These are phyloP conservation scores for Stenchaetothrips biformis DNA, from an alignment of 2,888 invertebrate genomes.

Conservation along the genomic window DNA sequence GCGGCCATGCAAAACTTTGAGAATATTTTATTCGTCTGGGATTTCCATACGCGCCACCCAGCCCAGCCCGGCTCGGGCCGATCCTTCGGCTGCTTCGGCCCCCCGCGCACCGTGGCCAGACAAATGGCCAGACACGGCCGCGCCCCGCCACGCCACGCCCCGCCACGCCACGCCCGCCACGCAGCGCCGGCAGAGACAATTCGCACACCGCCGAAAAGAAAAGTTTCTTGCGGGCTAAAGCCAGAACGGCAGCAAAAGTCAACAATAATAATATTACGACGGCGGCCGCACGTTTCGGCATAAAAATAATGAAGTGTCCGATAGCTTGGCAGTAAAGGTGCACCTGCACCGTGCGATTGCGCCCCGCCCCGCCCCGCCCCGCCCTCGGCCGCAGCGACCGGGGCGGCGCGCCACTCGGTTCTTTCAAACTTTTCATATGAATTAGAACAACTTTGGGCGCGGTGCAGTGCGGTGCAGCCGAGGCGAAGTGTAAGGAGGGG, in stretches of 20 bases:
- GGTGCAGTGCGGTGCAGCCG: not conserved
- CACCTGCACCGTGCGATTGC: too few relatives aligned
- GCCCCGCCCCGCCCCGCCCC: not conserved
- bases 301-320: too few relatives aligned
- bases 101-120: not conserved
- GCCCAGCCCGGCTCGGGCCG: too few relatives aligned
- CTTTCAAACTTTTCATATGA: constrained; percentile 12
- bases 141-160: not conserved
- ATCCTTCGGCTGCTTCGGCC: not conserved
- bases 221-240: too few relatives aligned
- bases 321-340: too few relatives aligned
- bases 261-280: too few relatives aligned
- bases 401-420: not conserved
- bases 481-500: not conserved
- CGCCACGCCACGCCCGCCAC: not conserved
- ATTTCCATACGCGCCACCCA: not conserved
- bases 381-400: not conserved
- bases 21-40: not conserved
- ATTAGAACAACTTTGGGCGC: not conserved
- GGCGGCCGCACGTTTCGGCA: too few relatives aligned
- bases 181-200: too few relatives aligned
- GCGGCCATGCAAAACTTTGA: not conserved
- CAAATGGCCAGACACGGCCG: not conserved
- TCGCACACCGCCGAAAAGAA: too few relatives aligned
- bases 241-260: too few relatives aligned